Evolutionary conservation across 1,140 invertebrate genomes (phyloP).

Genomic region (Heliothis virescens): DNA sequence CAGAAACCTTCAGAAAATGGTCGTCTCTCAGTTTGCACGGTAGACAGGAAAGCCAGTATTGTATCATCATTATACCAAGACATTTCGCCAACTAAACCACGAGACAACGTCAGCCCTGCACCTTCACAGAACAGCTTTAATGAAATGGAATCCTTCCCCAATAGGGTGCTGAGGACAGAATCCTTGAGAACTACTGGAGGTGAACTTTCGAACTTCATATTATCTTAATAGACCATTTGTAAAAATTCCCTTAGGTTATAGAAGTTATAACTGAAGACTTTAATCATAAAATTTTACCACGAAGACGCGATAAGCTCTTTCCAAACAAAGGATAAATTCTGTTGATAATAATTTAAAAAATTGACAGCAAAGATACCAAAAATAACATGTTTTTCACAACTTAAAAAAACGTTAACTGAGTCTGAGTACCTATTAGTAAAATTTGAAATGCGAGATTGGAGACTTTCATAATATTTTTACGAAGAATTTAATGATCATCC

Average conservation of each 20-base stretch:
- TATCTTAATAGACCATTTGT: background rate
- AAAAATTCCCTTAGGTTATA: too few species aligned
- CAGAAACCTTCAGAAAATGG: slow-evolving; percentile 81
- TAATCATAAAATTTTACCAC: too few species aligned
- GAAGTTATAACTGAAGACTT: too few species aligned
- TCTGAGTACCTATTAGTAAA: too few species aligned
- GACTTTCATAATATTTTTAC: too few species aligned
- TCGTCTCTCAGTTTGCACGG: slow-evolving; percentile 80
- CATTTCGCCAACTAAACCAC: slow-evolving; percentile 81
- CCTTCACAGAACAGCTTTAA: slow-evolving; percentile 80
- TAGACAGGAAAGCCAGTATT: slow-evolving; percentile 80
- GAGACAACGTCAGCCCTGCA: slow-evolving; percentile 83
- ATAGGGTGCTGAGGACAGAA: slow-evolving; percentile 47
- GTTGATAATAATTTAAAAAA: too few species aligned
- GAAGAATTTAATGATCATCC: background rate
- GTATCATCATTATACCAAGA: slow-evolving; percentile 81
- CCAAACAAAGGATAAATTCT: too few species aligned
- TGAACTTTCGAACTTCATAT: background rate
- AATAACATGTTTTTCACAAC: too few species aligned
- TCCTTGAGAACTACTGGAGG: slow-evolving; percentile 53
- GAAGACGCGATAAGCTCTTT: too few species aligned
- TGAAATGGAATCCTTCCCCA: slow-evolving; percentile 54
- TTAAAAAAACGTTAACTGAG: too few species aligned
- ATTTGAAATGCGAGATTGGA: too few species aligned
- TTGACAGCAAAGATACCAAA: too few species aligned